phyloP scores from a whole-genome alignment of 1,140 invertebrate species.

The Dendroctonus valens region DNA sequence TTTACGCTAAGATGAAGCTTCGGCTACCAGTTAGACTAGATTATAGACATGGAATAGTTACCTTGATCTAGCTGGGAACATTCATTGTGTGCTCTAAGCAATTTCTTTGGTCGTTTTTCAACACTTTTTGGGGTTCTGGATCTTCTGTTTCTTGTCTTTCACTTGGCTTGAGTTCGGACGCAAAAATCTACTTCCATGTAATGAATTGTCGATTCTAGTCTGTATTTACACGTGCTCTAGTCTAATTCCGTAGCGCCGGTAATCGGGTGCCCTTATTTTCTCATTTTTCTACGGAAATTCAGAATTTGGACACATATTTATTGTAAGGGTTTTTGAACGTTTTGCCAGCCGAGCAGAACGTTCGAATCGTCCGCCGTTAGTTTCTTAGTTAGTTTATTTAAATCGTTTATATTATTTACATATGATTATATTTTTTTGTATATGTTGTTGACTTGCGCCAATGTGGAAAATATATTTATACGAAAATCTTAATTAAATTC shows the following conservation, averaged over 20 bases:
- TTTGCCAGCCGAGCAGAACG: background rate
- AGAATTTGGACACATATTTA: constrained; percentile 2
- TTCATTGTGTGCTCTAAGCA: too few species aligned
- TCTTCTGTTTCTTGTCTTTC: too few species aligned
- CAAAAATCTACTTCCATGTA: too few species aligned
- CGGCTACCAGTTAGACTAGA: too few species aligned
- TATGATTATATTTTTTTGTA: constrained; percentile 47
- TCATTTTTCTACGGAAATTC: background rate
- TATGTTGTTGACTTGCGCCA: constrained; percentile 52
- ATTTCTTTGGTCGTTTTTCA: too few species aligned
- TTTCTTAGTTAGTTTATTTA: constrained; percentile 25
- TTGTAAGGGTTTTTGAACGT: constrained; percentile 6
- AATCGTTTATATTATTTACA: constrained; percentile 42
- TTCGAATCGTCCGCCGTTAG: constrained; percentile 4
- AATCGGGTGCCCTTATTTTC: constrained; percentile 5
- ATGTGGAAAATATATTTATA: constrained; percentile 52
- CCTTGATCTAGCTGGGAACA: too few species aligned
- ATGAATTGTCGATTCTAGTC: too few species aligned
- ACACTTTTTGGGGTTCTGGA: too few species aligned
- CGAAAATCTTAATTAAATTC: constrained; percentile 38
- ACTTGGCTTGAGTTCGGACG: too few species aligned
- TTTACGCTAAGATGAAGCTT: too few species aligned
- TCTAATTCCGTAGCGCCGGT: background rate
- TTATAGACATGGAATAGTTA: too few species aligned
- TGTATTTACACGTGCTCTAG: background rate